Base-by-base conservation (phyloP, 2,113 vertebrate species). In the Nerophis lumbriciformis region DNA sequence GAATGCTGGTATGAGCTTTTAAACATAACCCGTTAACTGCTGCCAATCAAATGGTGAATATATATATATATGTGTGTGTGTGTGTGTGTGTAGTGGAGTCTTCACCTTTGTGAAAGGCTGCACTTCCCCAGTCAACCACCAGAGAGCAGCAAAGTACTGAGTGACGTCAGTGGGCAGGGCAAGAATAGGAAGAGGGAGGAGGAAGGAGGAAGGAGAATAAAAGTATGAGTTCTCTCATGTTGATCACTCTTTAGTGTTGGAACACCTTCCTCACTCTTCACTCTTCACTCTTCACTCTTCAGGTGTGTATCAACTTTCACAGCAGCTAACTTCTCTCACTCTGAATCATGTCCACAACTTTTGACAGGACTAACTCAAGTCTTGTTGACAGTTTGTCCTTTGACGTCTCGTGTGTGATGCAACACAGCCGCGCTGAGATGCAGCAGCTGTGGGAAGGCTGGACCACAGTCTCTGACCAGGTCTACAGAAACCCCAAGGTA, bases 401-500 rank as follows among this genome's bases (percentile, higher is more conserved):
- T 48, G 48, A 48, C 5, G 48, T 48, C 14, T 5, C 2, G 50
- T 51, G 5, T 55, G 68, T 10, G 12, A 84, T 81, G 79, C 48
- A 82, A 59, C 5, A 52, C 19, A 58, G 19, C 48, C 3, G 35
- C 19, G 21, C 10, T 4, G 58, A 55, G 1, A 1, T 42, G 12
- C 59, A 78, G 77, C 65, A 72, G 73, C 66, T 82, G 61, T 55
- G 61, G 55, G 58, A 11, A 9, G 63, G 68, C 3, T 76, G 79
- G 65, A 45, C 14, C 16, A 9, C 11, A 15, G 14, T 69, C 56
- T 1, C 86, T 61, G 69, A 64, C 16, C 42, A 15, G 6, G 36
- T 87, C 1, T 53, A 65, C 7, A 56, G 65, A 1, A 70, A 88
- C 54, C 75, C 84, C 37, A 81, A 48, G 81, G 89, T 90, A 65